Base-by-base conservation (phyloP, 2,113 vertebrate species). In the Spermophilus dauricus region DNA sequence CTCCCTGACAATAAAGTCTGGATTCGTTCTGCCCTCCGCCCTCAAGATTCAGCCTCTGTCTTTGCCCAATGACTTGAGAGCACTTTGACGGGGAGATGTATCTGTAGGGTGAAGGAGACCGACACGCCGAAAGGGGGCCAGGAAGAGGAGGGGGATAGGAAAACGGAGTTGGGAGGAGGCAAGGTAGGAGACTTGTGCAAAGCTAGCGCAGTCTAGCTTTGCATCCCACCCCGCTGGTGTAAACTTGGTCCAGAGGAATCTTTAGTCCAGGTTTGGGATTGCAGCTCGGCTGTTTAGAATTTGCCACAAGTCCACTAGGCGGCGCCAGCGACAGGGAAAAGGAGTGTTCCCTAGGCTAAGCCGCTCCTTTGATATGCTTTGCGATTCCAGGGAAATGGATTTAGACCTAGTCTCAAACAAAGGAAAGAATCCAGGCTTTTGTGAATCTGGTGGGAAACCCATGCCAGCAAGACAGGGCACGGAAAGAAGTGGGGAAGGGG, bases 1-100 rank as follows among this genome's bases (percentile, higher is more conserved):
- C 37, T 82, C 86, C 94, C 86, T 80, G 80, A 98, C 89, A 98
- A 98, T 98, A 98, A 98, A 98, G 97, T 98, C 98, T 97, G 95
- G 92, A 97, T 98, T 97, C 92, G 94, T 97, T 97, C 87, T 97
- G 96, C 96, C 96, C 97, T 96, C 92, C 34, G 91, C 90, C 26
- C 92, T 88, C 16, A 48, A 48, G 89, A 73, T 95, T 97, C 80
- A 69, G 82, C 37, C 72, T 96, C 89, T 91, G 42, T 97, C 56
- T 96, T 91, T 92, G 91, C 80, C 39, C 0, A 30, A 58, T 26
- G 42, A 65, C 75, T n/a, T 0, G 87, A 69, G 65, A 72, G 81
- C n/a, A 12, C 6, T 67, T 77, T 22, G 28, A 45, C 8, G 1
- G 42, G 42, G 34, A 69, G 51, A 9, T 69, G 51, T 32, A 32